Percentiles rank a stretch among this genome's conserved stretches.
These are phyloP conservation scores for Drosophila neotestacea DNA, from an alignment of 2,888 invertebrate genomes.

Conservation along the genomic window DNA sequence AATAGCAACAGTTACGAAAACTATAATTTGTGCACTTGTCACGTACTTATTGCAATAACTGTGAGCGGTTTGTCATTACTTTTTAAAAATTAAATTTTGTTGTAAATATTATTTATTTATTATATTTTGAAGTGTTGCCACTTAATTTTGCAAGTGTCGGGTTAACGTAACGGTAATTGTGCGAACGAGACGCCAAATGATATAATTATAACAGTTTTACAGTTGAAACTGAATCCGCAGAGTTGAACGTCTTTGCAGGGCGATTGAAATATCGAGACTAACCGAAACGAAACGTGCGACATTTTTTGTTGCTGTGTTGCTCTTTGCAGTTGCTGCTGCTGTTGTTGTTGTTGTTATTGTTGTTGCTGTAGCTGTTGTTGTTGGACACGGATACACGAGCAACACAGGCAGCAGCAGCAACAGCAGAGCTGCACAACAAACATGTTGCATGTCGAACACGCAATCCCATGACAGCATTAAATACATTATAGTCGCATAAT, in stretches of 20 bases:
- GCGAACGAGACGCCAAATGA: constrained; percentile 13
- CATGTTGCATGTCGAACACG: constrained; percentile 54
- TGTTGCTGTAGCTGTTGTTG: constrained; percentile 36
- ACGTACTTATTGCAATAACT: constrained; percentile 36
- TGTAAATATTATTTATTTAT: not conserved
- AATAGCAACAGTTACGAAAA: not conserved
- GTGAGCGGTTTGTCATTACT: constrained; percentile 12
- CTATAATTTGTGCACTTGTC: constrained; percentile 26
- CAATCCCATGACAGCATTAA: constrained; percentile 17
- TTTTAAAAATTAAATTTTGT: constrained; percentile 5
- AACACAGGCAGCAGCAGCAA: constrained; percentile 46
- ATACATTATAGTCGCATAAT: constrained; percentile 3
- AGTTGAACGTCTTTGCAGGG: constrained; percentile 79
- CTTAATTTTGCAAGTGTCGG: constrained; percentile 23
- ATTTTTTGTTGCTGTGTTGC: constrained; percentile 63
- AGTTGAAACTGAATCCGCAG: constrained; percentile 36
- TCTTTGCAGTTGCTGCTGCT: constrained; percentile 52
- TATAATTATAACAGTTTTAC: constrained; percentile 2
- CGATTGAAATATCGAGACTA: constrained; percentile 83
- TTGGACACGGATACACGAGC: constrained; percentile 62
- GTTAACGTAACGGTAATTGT: constrained; percentile 1
- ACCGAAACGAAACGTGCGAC: constrained; percentile 80
- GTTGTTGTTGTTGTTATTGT: constrained; percentile 17
- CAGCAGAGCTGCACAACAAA: constrained; percentile 53
- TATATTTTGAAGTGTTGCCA: constrained; percentile 39